Conservation (phyloP, 2,113 vertebrate genomes). For the Phyllostomus discolor region DNA sequence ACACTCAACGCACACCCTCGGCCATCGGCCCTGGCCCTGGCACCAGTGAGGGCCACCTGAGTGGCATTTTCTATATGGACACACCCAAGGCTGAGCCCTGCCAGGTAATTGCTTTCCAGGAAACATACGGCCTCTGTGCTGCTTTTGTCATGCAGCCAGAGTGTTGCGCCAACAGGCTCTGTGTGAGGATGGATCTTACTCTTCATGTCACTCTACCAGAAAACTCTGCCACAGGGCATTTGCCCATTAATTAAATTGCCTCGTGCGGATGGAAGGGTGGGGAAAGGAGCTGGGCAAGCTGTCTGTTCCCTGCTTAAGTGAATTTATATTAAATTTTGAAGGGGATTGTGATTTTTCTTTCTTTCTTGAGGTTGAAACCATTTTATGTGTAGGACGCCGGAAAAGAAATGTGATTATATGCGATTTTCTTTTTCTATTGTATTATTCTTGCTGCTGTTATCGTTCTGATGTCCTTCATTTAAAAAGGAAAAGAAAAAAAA, state of each 20-base stretch:
- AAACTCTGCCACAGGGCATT: constrained; percentile 48
- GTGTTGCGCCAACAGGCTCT: constrained; percentile 40
- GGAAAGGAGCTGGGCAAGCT: constrained; percentile 24
- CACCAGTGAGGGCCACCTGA: neutral
- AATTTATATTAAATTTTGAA: constrained; percentile 59
- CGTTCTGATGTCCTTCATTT: constrained; percentile 34
- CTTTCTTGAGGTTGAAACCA: neutral
- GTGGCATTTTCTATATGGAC: neutral
- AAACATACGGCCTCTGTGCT: constrained; percentile 52
- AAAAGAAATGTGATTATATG: constrained; percentile 34
- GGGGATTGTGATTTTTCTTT: neutral
- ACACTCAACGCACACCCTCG: neutral
- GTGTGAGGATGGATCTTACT: constrained; percentile 16
- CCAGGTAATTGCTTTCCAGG: constrained; percentile 60
- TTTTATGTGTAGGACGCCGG: neutral
- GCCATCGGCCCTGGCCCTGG: neutral
- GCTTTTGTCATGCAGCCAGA: constrained; percentile 62
- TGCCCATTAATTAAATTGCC: constrained; percentile 65
- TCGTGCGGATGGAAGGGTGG: neutral
- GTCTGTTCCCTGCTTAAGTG: constrained; percentile 48
- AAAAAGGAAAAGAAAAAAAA: neutral
- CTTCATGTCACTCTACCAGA: constrained; percentile 28
- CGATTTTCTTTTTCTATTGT: constrained; percentile 40
- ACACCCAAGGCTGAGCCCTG: neutral
- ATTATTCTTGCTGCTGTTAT: constrained; percentile 45